These are phyloP conservation scores for Lepidonotus clava DNA, from an alignment of 2,888 invertebrate species.

Conservation along the genomic window DNA sequence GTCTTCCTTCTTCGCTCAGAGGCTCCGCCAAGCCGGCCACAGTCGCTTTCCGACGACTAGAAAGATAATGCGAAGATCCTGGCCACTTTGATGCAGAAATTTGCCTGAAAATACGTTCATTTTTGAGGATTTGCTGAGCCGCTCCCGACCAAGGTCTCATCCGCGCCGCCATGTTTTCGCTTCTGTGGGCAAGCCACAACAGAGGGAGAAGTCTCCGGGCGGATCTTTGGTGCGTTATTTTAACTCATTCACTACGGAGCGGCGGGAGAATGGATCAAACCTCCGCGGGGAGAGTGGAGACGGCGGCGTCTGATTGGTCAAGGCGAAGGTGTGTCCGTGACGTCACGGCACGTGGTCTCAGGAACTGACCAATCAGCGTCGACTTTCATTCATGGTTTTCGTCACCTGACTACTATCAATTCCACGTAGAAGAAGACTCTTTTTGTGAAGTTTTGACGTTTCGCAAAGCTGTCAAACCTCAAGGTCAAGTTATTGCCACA, in stretches of 20 bases:
- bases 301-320: slow-evolving; percentile 24
- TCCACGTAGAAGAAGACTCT: not conserved
- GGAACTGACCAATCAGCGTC: not conserved
- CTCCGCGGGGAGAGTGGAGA: not conserved
- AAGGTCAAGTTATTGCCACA: no score
- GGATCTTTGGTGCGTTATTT: no score
- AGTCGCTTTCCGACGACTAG: slow-evolving; percentile 34
- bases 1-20: not conserved
- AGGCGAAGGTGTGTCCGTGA: slow-evolving; percentile 40
- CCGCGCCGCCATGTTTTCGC: slow-evolving; percentile 27
- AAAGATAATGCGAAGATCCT: not conserved
- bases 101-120: not conserved
- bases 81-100: not conserved
- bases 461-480: no score
- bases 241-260: no score
- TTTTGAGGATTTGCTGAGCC: not conserved
- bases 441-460: not conserved
- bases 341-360: slow-evolving; percentile 10
- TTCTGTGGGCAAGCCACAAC: not conserved
- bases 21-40: slow-evolving; percentile 8
- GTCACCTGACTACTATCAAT: not conserved
- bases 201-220: no score
- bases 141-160: not conserved
- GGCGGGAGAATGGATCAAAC: no score
- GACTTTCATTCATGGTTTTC: not conserved